Conservation (phyloP, 2,113 vertebrate species). For the Campylomormyrus tamandua region DNA sequence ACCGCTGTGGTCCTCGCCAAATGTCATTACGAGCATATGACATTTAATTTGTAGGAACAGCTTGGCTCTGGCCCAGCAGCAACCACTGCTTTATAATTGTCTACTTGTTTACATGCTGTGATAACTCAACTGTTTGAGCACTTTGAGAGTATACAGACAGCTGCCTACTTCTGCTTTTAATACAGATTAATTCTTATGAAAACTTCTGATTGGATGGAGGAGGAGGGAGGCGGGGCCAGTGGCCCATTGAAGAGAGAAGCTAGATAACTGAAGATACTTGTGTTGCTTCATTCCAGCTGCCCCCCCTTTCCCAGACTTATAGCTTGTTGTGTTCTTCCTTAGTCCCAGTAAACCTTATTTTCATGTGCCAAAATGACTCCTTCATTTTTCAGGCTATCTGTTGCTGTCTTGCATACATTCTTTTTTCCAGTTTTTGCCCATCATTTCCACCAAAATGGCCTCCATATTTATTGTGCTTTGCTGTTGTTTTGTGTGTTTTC, state of each 20-base stretch:
- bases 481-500: not conserved
- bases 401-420: not conserved
- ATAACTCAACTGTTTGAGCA: not conserved
- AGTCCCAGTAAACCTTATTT: not conserved
- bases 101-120: not conserved
- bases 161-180: not conserved
- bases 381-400: not conserved
- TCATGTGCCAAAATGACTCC: not conserved
- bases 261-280: not conserved
- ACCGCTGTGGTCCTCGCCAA: not conserved
- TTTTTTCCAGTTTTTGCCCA: not conserved
- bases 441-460: not conserved
- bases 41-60: conserved; percentile 12
- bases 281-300: not conserved
- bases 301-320: not conserved
- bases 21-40: not conserved
- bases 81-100: not conserved
- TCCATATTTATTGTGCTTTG: not conserved
- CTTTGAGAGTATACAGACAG: not conserved
- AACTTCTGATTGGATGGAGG: not conserved
- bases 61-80: not conserved
- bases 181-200: not conserved
- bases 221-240: not conserved
- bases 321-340: not conserved
- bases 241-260: not conserved